Conservation (phyloP, 2,113 vertebrate genomes). For the Rhabdornis inornatus region DNA sequence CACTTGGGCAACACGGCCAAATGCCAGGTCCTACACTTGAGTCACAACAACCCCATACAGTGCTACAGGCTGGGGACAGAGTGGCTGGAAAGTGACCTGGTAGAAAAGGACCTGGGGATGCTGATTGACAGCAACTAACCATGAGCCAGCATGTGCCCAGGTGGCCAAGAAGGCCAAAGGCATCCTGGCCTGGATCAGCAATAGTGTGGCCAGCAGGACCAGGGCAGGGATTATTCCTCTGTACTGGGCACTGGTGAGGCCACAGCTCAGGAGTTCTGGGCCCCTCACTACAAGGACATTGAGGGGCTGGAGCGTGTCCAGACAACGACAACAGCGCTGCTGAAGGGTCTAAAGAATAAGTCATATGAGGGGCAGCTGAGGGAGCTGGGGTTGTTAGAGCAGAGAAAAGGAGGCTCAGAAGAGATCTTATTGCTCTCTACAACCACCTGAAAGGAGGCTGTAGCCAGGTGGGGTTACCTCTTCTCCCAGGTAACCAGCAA, state of each 20-base stretch:
- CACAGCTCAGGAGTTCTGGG: background rate
- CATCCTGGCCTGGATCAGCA: background rate
- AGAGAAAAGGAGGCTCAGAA: background rate
- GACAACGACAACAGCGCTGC: background rate
- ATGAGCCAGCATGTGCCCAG: rapidly evolving
- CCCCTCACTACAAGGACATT: background rate
- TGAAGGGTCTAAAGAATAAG: background rate
- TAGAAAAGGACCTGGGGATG: background rate
- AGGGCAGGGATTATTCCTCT: background rate
- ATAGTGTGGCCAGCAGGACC: background rate
- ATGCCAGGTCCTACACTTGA: background rate
- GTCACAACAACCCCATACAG: background rate
- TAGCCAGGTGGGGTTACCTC: background rate
- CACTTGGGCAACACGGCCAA: background rate
- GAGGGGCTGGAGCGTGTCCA: rapidly evolving
- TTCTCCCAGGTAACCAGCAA: background rate
- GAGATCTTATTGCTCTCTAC: background rate
- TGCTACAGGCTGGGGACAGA: background rate
- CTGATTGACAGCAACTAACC: background rate
- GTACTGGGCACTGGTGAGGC: background rate
- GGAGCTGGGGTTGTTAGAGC: background rate
- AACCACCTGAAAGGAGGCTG: background rate
- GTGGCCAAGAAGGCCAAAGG: background rate
- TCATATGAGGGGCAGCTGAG: background rate
- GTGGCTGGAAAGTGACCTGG: background rate